Percentiles rank a stretch among this genome's conserved stretches.
These are phyloP conservation scores for Osmerus mordax DNA, from an alignment of 2,113 vertebrate species.

Conservation along the genomic window DNA sequence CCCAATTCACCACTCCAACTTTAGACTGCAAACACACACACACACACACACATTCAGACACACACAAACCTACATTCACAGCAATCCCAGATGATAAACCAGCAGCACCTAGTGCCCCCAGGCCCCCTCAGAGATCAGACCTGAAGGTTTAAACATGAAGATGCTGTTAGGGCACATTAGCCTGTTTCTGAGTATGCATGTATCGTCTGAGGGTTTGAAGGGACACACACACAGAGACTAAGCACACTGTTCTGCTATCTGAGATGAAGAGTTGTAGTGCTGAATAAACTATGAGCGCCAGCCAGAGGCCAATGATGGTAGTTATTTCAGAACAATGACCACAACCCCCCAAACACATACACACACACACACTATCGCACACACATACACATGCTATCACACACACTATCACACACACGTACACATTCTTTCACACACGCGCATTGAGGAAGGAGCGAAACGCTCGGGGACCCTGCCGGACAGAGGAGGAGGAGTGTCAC, in stretches of 20 bases:
- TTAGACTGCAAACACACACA: neutral
- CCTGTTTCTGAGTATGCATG: constrained; percentile 46
- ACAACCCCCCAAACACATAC: constrained; percentile 11
- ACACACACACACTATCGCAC: no score
- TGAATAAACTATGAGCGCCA: constrained; percentile 49
- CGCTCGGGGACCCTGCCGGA: constrained; percentile 51
- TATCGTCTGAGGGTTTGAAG: constrained; percentile 30
- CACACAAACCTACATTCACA: neutral
- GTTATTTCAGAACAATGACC: constrained; percentile 34
- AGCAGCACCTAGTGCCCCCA: no score
- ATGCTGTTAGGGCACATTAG: constrained; percentile 38
- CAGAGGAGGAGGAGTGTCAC: constrained; percentile 53
- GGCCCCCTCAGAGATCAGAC: constrained; percentile 19
- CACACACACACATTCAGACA: constrained; percentile 23
- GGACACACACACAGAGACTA: constrained; percentile 19
- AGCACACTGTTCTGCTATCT: constrained; percentile 30
- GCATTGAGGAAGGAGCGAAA: constrained; percentile 1
- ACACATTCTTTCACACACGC: constrained; percentile 8
- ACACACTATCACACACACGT: no score
- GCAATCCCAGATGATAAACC: no score
- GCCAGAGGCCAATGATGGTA: constrained; percentile 33
- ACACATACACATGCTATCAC: no score
- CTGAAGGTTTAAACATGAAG: constrained; percentile 46
- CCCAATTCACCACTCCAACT: no score
- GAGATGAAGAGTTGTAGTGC: constrained; percentile 38